Conservation (phyloP, 2,888 invertebrate species). For the Drosophila mimetica region DNA sequence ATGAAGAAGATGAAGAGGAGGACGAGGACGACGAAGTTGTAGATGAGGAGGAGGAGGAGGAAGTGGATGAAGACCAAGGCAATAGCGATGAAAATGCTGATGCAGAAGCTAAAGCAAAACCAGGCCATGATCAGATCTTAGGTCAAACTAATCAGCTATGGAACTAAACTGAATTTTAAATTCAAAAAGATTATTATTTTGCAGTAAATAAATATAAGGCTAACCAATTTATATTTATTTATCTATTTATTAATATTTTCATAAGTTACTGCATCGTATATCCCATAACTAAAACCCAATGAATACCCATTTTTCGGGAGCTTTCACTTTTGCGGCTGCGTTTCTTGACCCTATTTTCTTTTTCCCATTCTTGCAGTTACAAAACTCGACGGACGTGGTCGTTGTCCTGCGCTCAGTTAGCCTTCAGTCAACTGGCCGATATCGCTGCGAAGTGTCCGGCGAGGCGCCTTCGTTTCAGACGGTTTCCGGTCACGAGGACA, state of each 20-base stretch:
- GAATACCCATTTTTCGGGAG: background rate
- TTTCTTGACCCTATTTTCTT: constrained; percentile 21
- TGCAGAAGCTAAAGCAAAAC: too few relatives aligned
- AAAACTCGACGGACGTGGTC: constrained; percentile 88
- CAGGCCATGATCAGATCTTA: background rate
- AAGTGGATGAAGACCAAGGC: background rate
- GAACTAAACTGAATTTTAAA: background rate
- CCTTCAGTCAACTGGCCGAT: constrained; percentile 89
- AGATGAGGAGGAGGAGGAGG: background rate
- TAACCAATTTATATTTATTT: too few relatives aligned
- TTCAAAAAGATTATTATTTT: background rate
- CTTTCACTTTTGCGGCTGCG: constrained; percentile 39
- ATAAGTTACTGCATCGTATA: too few relatives aligned
- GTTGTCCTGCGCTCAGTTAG: constrained; percentile 89
- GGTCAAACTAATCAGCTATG: background rate
- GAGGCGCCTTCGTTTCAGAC: constrained; percentile 92
- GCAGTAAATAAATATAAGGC: too few relatives aligned
- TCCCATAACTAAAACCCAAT: too few relatives aligned
- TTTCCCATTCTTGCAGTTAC: constrained; percentile 85
- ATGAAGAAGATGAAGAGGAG: constrained; percentile 13
- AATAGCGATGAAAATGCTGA: background rate
- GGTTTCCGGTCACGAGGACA: constrained; percentile 90
- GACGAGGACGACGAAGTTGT: constrained; percentile 20
- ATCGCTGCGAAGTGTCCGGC: constrained; percentile 91
- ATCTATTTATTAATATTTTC: too few relatives aligned